These are phyloP conservation scores for Candoia aspera DNA, from an alignment of 2,113 vertebrate genomes.

Conservation along the genomic window DNA sequence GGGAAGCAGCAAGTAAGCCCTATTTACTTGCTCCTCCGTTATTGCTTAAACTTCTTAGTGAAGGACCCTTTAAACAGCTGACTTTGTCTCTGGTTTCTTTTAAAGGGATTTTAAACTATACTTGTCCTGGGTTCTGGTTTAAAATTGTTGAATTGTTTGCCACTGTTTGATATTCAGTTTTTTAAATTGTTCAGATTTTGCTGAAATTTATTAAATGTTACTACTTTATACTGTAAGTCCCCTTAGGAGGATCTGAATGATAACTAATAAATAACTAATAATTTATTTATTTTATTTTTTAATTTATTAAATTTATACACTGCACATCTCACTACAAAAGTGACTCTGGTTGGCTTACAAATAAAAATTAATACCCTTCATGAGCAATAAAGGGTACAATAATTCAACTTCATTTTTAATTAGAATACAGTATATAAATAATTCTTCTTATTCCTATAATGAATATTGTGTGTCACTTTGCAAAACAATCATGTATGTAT, in stretches of 20 bases:
- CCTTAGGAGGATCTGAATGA: neutral
- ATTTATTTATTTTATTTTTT: no score
- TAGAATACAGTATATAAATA: neutral
- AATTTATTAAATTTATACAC: no score
- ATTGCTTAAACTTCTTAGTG: neutral
- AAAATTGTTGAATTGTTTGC: neutral
- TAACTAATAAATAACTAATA: neutral
- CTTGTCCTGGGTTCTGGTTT: neutral
- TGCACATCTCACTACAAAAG: no score
- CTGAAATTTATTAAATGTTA: neutral
- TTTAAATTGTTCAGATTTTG: neutral
- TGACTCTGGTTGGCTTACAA: no score
- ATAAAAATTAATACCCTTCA: neutral
- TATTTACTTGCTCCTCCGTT: neutral
- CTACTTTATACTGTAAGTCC: neutral
- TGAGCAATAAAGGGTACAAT: neutral
- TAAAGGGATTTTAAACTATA: neutral
- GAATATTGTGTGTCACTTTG: rapidly evolving
- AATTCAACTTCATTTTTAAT: neutral
- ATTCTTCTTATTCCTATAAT: neutral
- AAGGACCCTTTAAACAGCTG: neutral
- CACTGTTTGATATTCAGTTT: neutral
- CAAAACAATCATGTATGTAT: rapidly evolving
- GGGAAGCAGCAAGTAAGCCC: neutral
- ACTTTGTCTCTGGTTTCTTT: neutral